Evolutionary conservation across 2,113 vertebrate species (phyloP).

Genomic region (Anser cygnoides): DNA sequence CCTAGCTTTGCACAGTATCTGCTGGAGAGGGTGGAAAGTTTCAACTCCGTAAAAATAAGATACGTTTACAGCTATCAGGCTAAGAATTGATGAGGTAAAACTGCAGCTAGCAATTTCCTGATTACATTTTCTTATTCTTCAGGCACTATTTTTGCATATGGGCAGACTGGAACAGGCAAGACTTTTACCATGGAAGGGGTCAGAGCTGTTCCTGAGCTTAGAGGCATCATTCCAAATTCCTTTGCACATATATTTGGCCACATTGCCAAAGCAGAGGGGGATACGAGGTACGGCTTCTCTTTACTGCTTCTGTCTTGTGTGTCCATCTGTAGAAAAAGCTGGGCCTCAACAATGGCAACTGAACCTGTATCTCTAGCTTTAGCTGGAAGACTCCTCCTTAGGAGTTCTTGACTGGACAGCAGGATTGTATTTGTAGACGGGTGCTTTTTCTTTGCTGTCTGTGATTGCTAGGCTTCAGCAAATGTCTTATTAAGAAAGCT

Average conservation of each 20-base stretch:
- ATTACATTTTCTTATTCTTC: constrained; percentile 33
- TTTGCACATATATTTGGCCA: constrained; percentile 99
- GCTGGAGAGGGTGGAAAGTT: not conserved
- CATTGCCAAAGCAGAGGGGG: constrained; percentile 98
- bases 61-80: not conserved
- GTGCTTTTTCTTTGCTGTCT: not conserved
- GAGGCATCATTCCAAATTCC: constrained; percentile 98
- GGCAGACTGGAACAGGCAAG: constrained; percentile 99
- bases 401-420: not conserved
- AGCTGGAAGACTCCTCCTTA: not conserved
- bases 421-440: not conserved
- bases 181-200: constrained; percentile 99
- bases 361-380: not conserved
- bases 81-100: not conserved
- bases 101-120: not conserved
- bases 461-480: not conserved
- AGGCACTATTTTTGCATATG: constrained; percentile 99
- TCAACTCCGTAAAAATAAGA: not conserved
- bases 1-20: not conserved
- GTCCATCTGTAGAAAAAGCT: not conserved
- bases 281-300: constrained; percentile 84
- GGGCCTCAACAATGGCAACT: not conserved
- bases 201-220: constrained; percentile 94
- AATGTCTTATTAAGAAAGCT: not conserved
- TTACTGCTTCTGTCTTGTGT: not conserved